Conservation (phyloP, 2,797 vertebrate species). For the Anomalospiza imberbis region DNA sequence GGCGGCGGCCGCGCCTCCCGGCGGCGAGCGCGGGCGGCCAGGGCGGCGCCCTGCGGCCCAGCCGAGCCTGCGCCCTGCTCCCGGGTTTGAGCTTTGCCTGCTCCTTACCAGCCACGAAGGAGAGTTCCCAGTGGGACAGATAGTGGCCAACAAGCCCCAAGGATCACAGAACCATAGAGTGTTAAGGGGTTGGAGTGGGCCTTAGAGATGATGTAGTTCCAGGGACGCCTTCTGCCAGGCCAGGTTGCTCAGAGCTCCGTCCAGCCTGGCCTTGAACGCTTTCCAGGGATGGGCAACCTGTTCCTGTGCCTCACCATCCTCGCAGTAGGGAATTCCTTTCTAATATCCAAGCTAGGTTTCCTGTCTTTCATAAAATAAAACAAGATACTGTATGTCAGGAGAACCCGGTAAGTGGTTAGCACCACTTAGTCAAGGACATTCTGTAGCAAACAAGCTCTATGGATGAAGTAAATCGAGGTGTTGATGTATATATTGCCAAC, state of each 20-base stretch:
- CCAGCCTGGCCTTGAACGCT: background rate
- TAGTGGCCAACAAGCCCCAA: rapidly evolving
- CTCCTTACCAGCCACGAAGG: rapidly evolving
- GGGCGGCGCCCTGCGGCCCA: too few species aligned
- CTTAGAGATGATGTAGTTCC: too few species aligned
- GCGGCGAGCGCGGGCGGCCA: background rate
- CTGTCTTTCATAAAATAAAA: background rate
- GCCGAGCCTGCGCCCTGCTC: rapidly evolving
- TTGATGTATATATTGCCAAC: background rate
- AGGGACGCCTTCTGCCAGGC: too few species aligned
- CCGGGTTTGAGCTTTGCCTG: rapidly evolving
- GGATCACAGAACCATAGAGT: too few species aligned
- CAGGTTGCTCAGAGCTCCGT: rapidly evolving
- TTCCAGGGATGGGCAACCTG: background rate
- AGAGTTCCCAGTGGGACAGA: rapidly evolving
- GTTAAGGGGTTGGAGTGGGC: too few species aligned
- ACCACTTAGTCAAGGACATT: too few species aligned
- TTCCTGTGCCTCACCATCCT: background rate
- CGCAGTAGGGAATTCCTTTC: background rate
- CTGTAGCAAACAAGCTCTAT: too few species aligned
- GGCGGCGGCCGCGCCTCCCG: background rate
- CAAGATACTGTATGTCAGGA: background rate
- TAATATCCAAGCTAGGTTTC: background rate
- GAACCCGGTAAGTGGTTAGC: background rate
- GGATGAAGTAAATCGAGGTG: background rate